A percentile compares a stretch with the other conserved stretches of the same genome.
phyloP scores from a whole-genome alignment of 2,113 vertebrate genomes.

The Pachypanchax playfairii region DNA sequence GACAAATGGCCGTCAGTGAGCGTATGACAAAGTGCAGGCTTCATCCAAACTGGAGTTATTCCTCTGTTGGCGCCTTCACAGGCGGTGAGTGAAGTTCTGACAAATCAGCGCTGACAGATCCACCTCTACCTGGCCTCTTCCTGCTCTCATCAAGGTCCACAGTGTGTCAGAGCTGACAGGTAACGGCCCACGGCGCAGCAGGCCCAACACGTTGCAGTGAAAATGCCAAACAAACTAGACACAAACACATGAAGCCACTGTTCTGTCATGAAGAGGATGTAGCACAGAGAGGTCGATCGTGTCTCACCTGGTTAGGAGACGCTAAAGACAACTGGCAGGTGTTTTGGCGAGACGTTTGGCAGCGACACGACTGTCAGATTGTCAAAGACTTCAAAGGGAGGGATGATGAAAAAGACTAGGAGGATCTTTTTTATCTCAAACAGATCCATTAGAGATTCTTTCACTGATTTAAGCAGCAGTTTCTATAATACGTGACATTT shows the following conservation, averaged over 20 bases:
- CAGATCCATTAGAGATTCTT: no score
- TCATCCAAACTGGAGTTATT: constrained; percentile 33
- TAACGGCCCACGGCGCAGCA: constrained; percentile 57
- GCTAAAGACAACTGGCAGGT: constrained; percentile 42
- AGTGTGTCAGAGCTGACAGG: constrained; percentile 41
- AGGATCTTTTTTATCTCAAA: constrained; percentile 36
- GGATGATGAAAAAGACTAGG: constrained; percentile 9
- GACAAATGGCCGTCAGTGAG: constrained; percentile 39
- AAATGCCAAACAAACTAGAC: constrained; percentile 58
- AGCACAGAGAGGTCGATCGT: constrained; percentile 18
- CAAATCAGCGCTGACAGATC: constrained; percentile 71
- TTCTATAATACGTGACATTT: neutral
- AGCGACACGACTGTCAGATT: constrained; percentile 22
- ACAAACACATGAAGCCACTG: constrained; percentile 24
- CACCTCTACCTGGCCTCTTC: constrained; percentile 77
- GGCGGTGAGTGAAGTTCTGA: constrained; percentile 53
- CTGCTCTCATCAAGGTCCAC: constrained; percentile 53
- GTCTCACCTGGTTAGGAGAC: constrained; percentile 76
- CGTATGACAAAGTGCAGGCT: constrained; percentile 54
- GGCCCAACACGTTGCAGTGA: constrained; percentile 33
- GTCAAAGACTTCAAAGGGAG: constrained; percentile 10
- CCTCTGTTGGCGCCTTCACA: constrained; percentile 41
- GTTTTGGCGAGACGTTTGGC: constrained; percentile 19
- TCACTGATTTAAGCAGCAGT: no score
- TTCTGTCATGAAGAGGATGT: constrained; percentile 47